Percentiles rank a stretch among this genome's conserved stretches.
These are phyloP conservation scores for Diadophis punctatus DNA, from an alignment of 2,113 vertebrate species.

Conservation along the genomic window DNA sequence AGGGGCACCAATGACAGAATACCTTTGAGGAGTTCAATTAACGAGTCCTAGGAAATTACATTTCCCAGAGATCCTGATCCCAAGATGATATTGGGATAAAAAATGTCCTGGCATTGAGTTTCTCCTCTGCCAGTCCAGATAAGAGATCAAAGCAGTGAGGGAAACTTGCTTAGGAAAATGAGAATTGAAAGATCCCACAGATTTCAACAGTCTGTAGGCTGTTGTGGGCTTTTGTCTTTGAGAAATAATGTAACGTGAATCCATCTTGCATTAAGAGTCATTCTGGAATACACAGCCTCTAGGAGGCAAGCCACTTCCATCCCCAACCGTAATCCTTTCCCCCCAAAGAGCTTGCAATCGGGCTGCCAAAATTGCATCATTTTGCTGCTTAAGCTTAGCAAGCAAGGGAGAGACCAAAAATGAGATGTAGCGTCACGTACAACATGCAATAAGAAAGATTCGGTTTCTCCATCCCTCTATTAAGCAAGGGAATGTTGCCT, in stretches of 20 bases:
- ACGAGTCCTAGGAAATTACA: not conserved
- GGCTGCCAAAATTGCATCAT: not conserved
- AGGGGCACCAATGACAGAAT: not conserved
- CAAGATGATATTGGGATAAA: not conserved
- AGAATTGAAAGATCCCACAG: not conserved
- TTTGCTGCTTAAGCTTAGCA: not conserved
- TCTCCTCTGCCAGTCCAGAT: not conserved
- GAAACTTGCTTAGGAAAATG: not conserved
- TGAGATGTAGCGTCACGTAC: not conserved
- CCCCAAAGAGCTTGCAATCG: not conserved
- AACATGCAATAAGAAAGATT: not conserved
- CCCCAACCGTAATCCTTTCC: not conserved
- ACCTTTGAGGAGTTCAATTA: not conserved
- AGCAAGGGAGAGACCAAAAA: not conserved
- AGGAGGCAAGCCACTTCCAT: not conserved
- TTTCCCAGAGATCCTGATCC: not conserved
- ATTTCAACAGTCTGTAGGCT: not conserved
- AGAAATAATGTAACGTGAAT: not conserved
- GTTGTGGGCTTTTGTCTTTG: not conserved
- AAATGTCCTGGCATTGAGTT: not conserved
- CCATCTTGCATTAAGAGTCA: not conserved
- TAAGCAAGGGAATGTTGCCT: not conserved
- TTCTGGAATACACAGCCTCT: not conserved
- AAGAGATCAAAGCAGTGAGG: not conserved
- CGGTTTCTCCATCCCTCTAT: not conserved